These are phyloP conservation scores for Pithys albifrons DNA, from an alignment of 2,113 vertebrate species.

Conservation along the genomic window DNA sequence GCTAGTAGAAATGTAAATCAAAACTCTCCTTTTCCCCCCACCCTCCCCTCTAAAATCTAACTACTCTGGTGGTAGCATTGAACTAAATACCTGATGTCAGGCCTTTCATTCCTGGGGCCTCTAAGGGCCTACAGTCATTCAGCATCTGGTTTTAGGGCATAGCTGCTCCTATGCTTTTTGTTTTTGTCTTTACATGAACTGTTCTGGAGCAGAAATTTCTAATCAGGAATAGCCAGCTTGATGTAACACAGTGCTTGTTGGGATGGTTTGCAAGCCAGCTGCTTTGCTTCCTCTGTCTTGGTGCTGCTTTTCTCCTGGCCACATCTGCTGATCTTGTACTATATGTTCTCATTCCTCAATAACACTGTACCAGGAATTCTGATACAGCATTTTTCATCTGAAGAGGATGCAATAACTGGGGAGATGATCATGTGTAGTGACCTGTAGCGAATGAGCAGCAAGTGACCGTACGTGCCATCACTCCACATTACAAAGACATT, in stretches of 20 bases:
- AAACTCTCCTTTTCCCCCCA: not conserved
- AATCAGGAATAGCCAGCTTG: not conserved
- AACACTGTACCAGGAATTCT: not conserved
- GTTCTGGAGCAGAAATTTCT: not conserved
- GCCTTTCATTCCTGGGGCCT: not conserved
- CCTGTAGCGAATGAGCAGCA: too few relatives aligned
- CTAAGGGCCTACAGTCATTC: not conserved
- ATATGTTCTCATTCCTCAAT: not conserved
- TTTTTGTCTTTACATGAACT: not conserved
- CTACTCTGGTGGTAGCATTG: not conserved
- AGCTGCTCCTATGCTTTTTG: not conserved
- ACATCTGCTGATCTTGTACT: not conserved
- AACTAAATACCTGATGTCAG: not conserved
- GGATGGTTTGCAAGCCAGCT: not conserved
- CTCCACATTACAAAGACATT: not conserved
- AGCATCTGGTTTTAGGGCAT: not conserved
- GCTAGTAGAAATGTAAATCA: not conserved
- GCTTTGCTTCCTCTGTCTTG: not conserved
- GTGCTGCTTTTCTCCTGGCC: not conserved
- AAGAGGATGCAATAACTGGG: not conserved
- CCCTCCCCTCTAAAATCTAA: not conserved
- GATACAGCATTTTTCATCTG: not conserved
- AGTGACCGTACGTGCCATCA: not conserved
- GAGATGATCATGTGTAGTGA: not conserved
- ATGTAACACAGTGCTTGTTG: not conserved